phyloP scores from a whole-genome alignment of 2,888 invertebrate species.

The Pristionchus fissidentatus region DNA sequence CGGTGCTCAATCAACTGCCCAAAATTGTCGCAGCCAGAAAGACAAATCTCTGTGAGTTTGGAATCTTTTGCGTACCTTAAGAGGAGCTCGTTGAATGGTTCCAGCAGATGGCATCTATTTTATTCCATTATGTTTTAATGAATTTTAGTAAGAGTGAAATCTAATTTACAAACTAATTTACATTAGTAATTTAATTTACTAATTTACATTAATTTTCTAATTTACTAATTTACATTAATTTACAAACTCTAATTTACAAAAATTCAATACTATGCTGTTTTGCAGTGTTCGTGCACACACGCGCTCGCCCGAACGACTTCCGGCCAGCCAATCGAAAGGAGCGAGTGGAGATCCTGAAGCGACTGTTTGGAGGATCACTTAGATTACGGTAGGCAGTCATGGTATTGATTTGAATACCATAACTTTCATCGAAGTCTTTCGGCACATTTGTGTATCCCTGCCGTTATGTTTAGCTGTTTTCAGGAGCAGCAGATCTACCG shows the following conservation, averaged over 20 bases:
- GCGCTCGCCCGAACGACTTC: constrained; percentile 60
- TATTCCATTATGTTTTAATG: too few relatives aligned
- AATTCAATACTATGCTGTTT: not conserved
- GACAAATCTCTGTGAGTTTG: constrained; percentile 60
- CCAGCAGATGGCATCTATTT: too few relatives aligned
- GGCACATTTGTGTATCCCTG: not conserved
- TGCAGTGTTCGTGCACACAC: constrained; percentile 67
- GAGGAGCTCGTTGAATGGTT: too few relatives aligned
- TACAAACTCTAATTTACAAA: not conserved
- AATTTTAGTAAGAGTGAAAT: too few relatives aligned
- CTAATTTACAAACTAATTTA: too few relatives aligned
- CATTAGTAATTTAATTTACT: too few relatives aligned
- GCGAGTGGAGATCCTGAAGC: constrained; percentile 50
- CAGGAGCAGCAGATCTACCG: not conserved
- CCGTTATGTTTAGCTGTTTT: too few relatives aligned
- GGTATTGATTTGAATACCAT: not conserved
- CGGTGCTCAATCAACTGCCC: constrained; percentile 46
- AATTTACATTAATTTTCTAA: too few relatives aligned
- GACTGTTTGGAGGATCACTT: constrained; percentile 50
- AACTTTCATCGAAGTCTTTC: not conserved
- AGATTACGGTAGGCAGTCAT: constrained; percentile 6
- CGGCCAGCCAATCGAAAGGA: constrained; percentile 51
- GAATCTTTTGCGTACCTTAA: too few relatives aligned
- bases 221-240: too few relatives aligned
- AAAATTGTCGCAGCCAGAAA: constrained; percentile 52